A percentile compares a stretch with the other conserved stretches of the same genome.
Conservation (phyloP, 2,797 vertebrate genomes). For the Tapirus indicus region DNA sequence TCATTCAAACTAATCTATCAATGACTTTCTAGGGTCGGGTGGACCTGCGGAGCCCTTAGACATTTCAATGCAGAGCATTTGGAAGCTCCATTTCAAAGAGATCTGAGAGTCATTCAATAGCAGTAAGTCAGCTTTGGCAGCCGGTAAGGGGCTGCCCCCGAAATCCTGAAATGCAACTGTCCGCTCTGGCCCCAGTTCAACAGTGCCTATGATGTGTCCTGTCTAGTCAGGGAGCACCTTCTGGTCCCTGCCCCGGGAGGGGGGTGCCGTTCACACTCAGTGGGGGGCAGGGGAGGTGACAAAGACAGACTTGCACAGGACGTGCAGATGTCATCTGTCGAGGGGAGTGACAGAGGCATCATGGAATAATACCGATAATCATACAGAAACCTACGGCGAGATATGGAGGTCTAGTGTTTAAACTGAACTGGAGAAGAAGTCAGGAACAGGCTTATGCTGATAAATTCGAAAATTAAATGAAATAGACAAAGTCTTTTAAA, state of each 20-base stretch:
- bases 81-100: not conserved
- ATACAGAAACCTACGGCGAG: accelerated
- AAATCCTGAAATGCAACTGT: not conserved
- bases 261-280: not conserved
- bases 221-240: no score
- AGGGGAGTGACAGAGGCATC: accelerated
- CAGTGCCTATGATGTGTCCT: not conserved
- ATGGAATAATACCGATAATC: accelerated
- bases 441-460: not conserved
- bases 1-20: constrained; percentile 86
- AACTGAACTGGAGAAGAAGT: not conserved
- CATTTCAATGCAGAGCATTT: accelerated
- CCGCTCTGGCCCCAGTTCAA: not conserved
- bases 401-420: not conserved
- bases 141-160: not conserved
- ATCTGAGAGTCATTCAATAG: not conserved
- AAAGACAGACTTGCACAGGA: not conserved
- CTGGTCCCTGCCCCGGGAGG: not conserved
- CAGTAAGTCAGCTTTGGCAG: accelerated
- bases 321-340: accelerated
- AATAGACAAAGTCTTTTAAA: not conserved
- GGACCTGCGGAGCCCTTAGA: not conserved
- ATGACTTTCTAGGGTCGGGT: constrained; percentile 59
- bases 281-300: not conserved
- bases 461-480: not conserved